Conservation (phyloP, 2,113 vertebrate genomes). For the Corythaixoides concolor region DNA sequence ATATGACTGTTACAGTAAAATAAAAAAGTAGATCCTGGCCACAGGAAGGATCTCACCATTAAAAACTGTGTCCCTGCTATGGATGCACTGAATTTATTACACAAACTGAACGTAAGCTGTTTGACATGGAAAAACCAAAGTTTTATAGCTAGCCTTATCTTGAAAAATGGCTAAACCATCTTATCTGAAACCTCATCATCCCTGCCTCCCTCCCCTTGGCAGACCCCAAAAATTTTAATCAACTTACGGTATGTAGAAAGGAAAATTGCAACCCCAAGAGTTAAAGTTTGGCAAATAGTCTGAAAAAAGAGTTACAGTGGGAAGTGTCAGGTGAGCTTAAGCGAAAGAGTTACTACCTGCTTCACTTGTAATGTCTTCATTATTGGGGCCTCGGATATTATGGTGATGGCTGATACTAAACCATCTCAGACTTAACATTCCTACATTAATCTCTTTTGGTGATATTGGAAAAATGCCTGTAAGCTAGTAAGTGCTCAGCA, state of each 20-base stretch:
- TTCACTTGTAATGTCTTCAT: neutral
- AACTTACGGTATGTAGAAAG: neutral
- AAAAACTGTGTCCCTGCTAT: neutral
- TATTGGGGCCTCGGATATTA: neutral
- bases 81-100: neutral
- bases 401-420: neutral
- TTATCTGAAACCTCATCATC: neutral
- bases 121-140: neutral
- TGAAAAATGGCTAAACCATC: neutral
- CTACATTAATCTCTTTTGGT: neutral
- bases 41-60: neutral
- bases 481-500: constrained; percentile 4
- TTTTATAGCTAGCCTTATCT: neutral
- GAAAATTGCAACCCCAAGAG: neutral
- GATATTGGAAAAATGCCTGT: constrained; percentile 31
- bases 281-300: neutral
- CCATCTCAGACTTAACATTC: neutral
- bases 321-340: neutral
- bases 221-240: neutral
- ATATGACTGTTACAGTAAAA: neutral
- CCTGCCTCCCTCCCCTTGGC: neutral
- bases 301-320: neutral
- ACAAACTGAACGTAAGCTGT: neutral
- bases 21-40: neutral
- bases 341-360: neutral